Base-by-base conservation (phyloP, 2,888 invertebrate species). In the Synergus umbraculus region DNA sequence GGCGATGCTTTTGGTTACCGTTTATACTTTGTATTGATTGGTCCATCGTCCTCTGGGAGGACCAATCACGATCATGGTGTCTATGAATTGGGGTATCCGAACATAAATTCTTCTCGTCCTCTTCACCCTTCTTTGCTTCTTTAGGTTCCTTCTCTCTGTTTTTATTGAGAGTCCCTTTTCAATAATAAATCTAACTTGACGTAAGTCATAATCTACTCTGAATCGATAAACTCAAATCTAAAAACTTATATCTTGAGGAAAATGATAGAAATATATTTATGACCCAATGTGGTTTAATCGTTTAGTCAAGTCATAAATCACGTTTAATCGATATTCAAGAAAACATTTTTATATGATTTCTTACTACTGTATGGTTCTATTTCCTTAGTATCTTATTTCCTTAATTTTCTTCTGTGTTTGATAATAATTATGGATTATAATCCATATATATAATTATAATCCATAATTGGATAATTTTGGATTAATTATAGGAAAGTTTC, bases 181-280 rank as follows among this genome's bases (percentile, higher is more conserved):
- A 83, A 77, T 78, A 84, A 85, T 85, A 85, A 85, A 85, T 85
- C 83, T 80, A 80, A 79, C 83, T 83, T 83, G 83, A 81, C 82
- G 13, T 63, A 63, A 63, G 22, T 63, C 22, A 29, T 29, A 63
- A 29, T 63, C 63, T 63, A 60, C 29, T 60, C 29, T 1, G 13
- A 22, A 12, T 63, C 63, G 63, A 63, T 29, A 29, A 63, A 63
- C 63, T 63, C 22, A 63, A 29, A 63, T 63, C 63, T 63, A 22
- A 29, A 13, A 63, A 63, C 5, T 29, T 63, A 22, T 63, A 22
- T 13, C 5, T 46, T 7, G 44, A 13, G 18, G 2, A 5, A 44
- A 18, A 46, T 46, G 13, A 22, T 43, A 44, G 13, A 67, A 67
- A 43, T 67, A 67, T 67, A 44, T 18, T 18, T 18, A 67, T 46